A percentile compares a stretch with the other conserved stretches of the same genome.
Evolutionary conservation across 2,797 vertebrate genomes (phyloP).

Genomic region (Hypotaenidia okinawae): DNA sequence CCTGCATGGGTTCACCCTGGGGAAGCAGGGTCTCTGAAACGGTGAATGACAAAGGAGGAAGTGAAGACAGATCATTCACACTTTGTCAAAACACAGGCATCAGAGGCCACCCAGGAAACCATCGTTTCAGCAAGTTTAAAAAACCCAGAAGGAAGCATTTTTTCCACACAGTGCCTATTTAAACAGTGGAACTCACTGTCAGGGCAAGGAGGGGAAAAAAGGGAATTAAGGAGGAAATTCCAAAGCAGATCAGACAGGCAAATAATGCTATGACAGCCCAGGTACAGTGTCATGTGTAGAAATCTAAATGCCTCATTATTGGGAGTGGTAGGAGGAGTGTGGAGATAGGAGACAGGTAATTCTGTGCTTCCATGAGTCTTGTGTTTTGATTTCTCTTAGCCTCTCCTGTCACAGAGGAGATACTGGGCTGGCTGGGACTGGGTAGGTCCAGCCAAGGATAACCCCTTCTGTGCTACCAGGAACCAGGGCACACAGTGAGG

Average conservation of each 20-base stretch:
- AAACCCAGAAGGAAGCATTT: not conserved
- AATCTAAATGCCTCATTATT: not conserved
- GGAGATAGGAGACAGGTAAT: not conserved
- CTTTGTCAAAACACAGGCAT: not conserved
- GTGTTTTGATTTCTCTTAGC: not conserved
- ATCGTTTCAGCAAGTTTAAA: not conserved
- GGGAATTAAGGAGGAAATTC: not conserved
- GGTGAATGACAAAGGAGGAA: not conserved
- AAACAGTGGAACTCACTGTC: not conserved
- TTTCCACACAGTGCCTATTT: not conserved
- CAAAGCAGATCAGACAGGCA: not conserved
- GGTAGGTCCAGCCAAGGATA: not conserved
- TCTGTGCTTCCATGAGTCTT: not conserved
- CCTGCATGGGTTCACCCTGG: not conserved
- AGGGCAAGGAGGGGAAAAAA: fast-evolving
- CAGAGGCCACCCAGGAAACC: not conserved
- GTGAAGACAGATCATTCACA: not conserved
- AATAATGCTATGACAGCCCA: not conserved
- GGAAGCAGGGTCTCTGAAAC: not conserved
- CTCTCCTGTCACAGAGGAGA: not conserved
- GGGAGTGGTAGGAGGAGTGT: not conserved
- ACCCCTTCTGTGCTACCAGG: not conserved
- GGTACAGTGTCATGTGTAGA: not conserved
- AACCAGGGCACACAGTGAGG: not conserved
- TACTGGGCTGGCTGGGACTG: not conserved